phyloP scores from a whole-genome alignment of 1,140 invertebrate species.

The Pogonomyrmex barbatus region DNA sequence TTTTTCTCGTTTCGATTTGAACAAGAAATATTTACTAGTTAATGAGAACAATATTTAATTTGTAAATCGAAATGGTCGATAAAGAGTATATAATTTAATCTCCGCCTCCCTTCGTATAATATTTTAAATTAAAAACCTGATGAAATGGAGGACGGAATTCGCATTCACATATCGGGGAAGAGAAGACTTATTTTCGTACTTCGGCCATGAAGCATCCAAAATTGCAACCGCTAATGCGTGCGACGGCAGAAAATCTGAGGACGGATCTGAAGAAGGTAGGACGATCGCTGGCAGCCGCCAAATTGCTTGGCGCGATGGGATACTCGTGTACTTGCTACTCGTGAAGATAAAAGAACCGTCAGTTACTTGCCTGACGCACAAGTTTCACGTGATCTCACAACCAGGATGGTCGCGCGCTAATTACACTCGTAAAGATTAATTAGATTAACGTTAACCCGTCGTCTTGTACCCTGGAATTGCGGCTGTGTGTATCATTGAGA shows the following conservation, averaged over 20 bases:
- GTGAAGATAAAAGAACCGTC: slow-evolving; percentile 82
- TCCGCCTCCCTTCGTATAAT: no score
- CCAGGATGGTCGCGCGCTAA: slow-evolving; percentile 76
- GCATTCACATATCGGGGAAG: not conserved
- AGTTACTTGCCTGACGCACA: slow-evolving; percentile 37
- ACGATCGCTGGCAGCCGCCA: slow-evolving; percentile 76
- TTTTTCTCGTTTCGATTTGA: not conserved
- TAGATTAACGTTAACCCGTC: slow-evolving; percentile 80
- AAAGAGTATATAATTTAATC: not conserved
- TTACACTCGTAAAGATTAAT: slow-evolving; percentile 84
- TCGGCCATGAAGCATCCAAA: slow-evolving; percentile 7
- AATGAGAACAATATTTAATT: not conserved
- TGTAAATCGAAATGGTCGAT: not conserved
- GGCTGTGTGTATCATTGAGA: slow-evolving; percentile 53
- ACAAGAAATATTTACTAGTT: not conserved
- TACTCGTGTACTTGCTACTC: slow-evolving; percentile 84
- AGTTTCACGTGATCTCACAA: slow-evolving; percentile 64
- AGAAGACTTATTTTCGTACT: slow-evolving; percentile 23
- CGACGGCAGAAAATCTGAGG: not conserved
- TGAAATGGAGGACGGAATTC: slow-evolving; percentile 1
- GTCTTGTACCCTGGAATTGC: slow-evolving; percentile 56
- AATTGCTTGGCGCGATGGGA: slow-evolving; percentile 84
- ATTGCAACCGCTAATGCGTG: slow-evolving; percentile 23
- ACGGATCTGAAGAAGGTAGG: slow-evolving; percentile 14
- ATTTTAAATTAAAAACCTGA: slow-evolving; percentile 26